Percentiles rank a stretch among this genome's conserved stretches.
These are phyloP conservation scores for Pseudocheirus occidentalis DNA, from an alignment of 2,797 vertebrate species.

Conservation along the genomic window DNA sequence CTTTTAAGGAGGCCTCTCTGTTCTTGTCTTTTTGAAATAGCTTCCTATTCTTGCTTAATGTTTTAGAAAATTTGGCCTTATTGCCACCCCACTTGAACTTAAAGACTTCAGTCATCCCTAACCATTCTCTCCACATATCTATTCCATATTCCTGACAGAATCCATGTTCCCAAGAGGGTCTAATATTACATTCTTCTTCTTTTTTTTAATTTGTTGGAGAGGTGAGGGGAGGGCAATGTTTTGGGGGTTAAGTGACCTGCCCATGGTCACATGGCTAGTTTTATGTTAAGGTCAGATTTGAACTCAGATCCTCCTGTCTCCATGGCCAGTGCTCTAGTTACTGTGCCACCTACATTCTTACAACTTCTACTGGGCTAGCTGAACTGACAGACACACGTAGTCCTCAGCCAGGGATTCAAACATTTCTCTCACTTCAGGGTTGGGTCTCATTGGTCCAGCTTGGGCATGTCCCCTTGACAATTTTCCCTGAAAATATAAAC, in stretches of 20 bases:
- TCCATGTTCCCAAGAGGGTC: background rate
- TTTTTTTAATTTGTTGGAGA: no score
- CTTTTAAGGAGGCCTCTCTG: background rate
- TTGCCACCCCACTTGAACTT: background rate
- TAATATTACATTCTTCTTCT: background rate
- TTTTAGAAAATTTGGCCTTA: background rate
- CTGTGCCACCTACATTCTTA: background rate
- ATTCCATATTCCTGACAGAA: background rate
- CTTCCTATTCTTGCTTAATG: background rate
- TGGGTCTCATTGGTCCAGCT: background rate
- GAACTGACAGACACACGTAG: background rate
- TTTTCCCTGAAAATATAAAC: background rate
- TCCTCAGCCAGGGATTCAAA: background rate
- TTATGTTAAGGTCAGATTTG: no score
- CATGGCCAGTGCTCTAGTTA: no score
- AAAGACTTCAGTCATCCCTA: background rate
- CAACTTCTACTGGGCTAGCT: background rate
- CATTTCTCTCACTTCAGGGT: background rate
- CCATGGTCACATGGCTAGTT: no score
- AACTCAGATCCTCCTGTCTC: no score
- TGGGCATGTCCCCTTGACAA: background rate
- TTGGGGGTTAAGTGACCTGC: no score
- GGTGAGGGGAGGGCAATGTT: no score
- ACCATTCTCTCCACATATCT: background rate
- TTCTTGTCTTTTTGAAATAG: background rate